Evolutionary conservation across 2,113 vertebrate species (phyloP).

Genomic region (Tauraco erythrolophus): DNA sequence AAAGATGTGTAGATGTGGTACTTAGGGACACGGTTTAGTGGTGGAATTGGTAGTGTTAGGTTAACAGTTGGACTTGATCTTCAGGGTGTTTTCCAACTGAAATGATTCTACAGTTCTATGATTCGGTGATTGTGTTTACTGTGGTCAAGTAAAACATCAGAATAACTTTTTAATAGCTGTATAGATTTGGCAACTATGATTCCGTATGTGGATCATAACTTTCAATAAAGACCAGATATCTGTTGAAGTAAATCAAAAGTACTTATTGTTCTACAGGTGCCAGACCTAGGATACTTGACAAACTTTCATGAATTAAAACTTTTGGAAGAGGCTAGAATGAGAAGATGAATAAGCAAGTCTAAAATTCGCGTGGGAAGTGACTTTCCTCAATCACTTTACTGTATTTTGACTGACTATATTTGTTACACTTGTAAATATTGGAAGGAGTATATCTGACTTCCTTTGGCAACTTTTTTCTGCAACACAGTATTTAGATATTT

Average conservation of each 20-base stretch:
- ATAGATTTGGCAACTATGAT: not conserved
- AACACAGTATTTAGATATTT: not conserved
- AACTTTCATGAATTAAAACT: not conserved
- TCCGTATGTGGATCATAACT: not conserved
- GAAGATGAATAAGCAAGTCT: not conserved
- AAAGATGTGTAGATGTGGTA: too few species aligned
- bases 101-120: not conserved
- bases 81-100: not conserved
- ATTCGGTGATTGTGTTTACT: not conserved
- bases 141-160: not conserved
- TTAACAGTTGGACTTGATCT: too few species aligned
- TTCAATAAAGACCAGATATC: not conserved
- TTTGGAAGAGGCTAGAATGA: not conserved
- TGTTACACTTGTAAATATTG: not conserved
- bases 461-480: not conserved
- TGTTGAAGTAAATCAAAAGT: not conserved
- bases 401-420: not conserved
- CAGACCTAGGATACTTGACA: not conserved
- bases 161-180: not conserved
- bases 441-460: not conserved
- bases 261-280: not conserved
- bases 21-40: too few species aligned
- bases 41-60: too few species aligned
- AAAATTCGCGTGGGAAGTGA: not conserved
- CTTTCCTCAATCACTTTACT: not conserved